Conservation (phyloP, 2,797 vertebrate genomes). For the Diplodus sargus region DNA sequence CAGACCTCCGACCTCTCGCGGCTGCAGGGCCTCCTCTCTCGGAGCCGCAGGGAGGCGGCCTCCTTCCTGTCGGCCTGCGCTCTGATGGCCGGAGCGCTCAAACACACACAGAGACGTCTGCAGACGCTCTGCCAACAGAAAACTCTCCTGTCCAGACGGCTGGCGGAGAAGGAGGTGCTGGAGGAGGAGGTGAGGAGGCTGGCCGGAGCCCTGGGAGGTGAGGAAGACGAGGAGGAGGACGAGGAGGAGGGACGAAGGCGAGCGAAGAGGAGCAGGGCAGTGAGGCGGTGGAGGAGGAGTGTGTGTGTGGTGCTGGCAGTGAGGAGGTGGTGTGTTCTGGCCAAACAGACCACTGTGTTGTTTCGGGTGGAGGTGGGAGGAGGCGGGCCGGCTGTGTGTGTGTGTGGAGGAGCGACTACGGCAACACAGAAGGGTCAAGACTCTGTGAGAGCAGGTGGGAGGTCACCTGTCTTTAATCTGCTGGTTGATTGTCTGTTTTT, state of each 20-base stretch:
- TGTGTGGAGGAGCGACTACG: conserved; percentile 25
- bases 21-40: conserved; percentile 35
- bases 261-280: conserved; percentile 6
- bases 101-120: conserved; percentile 40
- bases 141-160: conserved; percentile 23
- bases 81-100: conserved; percentile 64
- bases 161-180: conserved; percentile 56
- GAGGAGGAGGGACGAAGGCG: background rate
- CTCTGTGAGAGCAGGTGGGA: background rate
- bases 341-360: conserved; percentile 6
- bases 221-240: conserved; percentile 18
- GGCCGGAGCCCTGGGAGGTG: conserved; percentile 56
- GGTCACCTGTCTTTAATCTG: background rate
- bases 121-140: conserved; percentile 65
- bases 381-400: conserved; percentile 7
- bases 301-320: conserved; percentile 58
- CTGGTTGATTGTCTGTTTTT: too few relatives aligned
- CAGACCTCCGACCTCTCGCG: conserved; percentile 69
- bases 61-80: conserved; percentile 54
- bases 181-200: conserved; percentile 73
- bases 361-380: conserved; percentile 57
- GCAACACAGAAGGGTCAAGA: conserved; percentile 15
- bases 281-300: conserved; percentile 68
- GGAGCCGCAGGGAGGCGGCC: conserved; percentile 6
- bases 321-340: conserved; percentile 56